Conservation (phyloP, 2,797 vertebrate species). For the Rallus crepitans region DNA sequence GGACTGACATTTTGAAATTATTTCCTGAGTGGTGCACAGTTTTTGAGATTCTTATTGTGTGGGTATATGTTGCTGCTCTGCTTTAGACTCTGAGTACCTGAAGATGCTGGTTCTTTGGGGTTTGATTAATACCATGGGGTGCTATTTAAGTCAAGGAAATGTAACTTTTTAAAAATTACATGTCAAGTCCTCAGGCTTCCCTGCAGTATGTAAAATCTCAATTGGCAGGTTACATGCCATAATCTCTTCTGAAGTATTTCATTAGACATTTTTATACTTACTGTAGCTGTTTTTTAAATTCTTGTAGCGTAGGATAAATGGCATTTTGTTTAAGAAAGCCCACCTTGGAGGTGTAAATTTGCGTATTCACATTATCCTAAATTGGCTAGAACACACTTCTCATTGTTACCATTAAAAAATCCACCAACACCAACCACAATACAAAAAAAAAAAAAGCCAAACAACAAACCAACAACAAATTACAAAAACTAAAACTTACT, state of each 20-base stretch:
- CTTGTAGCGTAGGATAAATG: not conserved
- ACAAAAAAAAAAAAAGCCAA: not conserved
- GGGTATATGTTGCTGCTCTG: not conserved
- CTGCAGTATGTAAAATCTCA: not conserved
- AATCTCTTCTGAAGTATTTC: conserved; percentile 27
- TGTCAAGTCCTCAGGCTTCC: not conserved
- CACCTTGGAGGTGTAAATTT: not conserved
- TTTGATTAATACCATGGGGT: not conserved
- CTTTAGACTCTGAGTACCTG: not conserved
- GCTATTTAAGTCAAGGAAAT: conserved; percentile 6
- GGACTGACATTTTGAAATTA: not conserved
- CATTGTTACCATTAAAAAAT: not conserved
- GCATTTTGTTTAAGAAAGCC: not conserved
- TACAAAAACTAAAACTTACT: not conserved
- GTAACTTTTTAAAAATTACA: conserved; percentile 1
- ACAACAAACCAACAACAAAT: not conserved
- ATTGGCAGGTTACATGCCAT: not conserved
- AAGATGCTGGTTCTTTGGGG: not conserved
- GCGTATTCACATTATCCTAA: not conserved
- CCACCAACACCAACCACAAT: no score
- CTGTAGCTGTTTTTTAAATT: not conserved
- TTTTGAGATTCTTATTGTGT: not conserved
- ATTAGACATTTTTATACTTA: not conserved
- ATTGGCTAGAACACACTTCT: not conserved
- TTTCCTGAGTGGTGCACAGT: not conserved